Evolutionary conservation across 2,888 invertebrate genomes (phyloP).

Genomic region (Galerucella pusilla): DNA sequence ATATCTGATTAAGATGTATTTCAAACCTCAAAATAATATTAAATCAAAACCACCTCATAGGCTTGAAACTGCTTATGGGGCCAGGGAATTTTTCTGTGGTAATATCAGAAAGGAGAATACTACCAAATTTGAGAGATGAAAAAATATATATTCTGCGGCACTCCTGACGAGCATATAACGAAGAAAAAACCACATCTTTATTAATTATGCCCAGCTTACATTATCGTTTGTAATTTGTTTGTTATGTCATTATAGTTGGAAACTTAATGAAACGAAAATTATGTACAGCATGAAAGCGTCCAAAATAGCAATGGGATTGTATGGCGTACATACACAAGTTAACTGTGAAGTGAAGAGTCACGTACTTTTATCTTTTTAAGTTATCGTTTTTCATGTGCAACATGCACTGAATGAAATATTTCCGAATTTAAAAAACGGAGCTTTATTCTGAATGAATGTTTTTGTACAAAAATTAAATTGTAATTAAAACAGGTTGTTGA

Average conservation of each 20-base stretch:
- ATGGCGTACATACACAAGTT: background rate
- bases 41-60: too few species aligned
- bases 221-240: background rate
- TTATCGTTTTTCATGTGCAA: conserved; percentile 8
- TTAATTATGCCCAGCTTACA: conserved; percentile 3
- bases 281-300: background rate
- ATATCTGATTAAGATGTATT: too few species aligned
- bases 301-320: background rate
- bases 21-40: too few species aligned
- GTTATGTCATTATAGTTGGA: background rate
- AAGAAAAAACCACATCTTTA: background rate
- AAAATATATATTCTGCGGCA: background rate
- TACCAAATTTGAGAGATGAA: too few species aligned
- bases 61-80: too few species aligned
- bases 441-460: too few species aligned
- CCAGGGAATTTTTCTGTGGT: too few species aligned
- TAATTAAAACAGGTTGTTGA: too few species aligned
- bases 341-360: conserved; percentile 20
- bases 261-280: background rate
- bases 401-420: too few species aligned
- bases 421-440: too few species aligned
- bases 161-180: background rate
- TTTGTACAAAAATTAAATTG: too few species aligned
- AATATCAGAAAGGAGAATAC: too few species aligned
- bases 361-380: conserved; percentile 25